Evolutionary conservation across 2,888 invertebrate species (phyloP).

Genomic region (Phaedon cochleariae): DNA sequence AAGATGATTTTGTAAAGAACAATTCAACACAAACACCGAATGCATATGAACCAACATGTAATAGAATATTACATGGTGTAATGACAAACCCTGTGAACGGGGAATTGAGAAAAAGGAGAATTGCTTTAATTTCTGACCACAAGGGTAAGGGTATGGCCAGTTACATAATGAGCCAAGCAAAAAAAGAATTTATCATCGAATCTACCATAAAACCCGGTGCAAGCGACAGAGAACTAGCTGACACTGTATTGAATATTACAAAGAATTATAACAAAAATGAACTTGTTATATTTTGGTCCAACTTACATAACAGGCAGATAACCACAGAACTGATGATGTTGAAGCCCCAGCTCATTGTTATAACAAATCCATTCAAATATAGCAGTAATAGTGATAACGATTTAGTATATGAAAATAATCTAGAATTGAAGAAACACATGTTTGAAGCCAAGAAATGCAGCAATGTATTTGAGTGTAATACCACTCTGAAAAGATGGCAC

Average conservation of each 20-base stretch:
- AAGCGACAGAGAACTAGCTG: background rate
- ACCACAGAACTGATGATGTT: background rate
- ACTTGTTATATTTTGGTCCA: background rate
- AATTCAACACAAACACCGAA: background rate
- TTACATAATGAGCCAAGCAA: background rate
- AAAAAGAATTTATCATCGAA: background rate
- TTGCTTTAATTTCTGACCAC: background rate
- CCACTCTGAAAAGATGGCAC: no score
- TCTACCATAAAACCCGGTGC: background rate
- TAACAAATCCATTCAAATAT: background rate
- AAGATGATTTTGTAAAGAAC: background rate
- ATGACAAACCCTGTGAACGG: background rate
- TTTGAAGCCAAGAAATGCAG: no score
- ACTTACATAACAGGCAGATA: background rate
- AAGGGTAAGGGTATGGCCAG: conserved; percentile 4
- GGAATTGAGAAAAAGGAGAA: background rate
- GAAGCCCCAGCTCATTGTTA: background rate
- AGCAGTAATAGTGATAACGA: no score
- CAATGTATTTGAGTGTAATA: no score
- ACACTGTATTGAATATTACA: background rate
- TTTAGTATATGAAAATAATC: no score
- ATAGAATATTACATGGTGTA: background rate
- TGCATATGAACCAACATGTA: background rate
- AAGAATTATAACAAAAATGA: background rate
- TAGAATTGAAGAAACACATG: no score